Conservation (phyloP, 2,113 vertebrate genomes). For the Salvelinus alpinus region DNA sequence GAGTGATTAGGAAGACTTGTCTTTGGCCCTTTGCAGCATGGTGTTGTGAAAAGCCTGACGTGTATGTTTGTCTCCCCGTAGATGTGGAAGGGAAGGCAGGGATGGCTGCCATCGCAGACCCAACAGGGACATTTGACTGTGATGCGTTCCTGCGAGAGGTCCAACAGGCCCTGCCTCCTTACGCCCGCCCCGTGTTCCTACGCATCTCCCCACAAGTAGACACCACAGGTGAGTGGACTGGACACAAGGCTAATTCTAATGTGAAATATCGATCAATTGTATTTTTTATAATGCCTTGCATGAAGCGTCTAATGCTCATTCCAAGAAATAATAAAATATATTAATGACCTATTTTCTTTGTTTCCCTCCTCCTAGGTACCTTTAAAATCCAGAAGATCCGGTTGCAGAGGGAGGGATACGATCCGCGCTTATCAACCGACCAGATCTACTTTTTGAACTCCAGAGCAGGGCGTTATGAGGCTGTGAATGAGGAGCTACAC, state of each 20-base stretch:
- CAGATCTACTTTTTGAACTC: constrained; percentile 85
- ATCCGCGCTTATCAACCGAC: constrained; percentile 81
- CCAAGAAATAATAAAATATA: background rate
- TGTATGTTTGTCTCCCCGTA: constrained; percentile 39
- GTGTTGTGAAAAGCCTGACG: background rate
- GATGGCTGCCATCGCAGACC: constrained; percentile 87
- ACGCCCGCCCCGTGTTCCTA: constrained; percentile 88
- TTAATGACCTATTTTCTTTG: too few species aligned
- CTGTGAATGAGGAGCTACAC: constrained; percentile 75
- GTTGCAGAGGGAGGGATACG: constrained; percentile 83
- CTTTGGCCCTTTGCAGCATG: background rate
- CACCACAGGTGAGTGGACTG: constrained; percentile 80
- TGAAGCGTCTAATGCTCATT: too few species aligned
- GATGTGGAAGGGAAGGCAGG: constrained; percentile 91
- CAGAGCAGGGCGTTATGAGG: constrained; percentile 76
- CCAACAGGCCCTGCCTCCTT: constrained; percentile 81
- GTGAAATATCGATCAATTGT: background rate
- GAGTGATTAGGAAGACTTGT: too few species aligned
- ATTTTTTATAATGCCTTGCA: background rate
- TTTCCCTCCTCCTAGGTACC: constrained; percentile 73
- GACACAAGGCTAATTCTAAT: background rate
- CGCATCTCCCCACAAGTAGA: constrained; percentile 85
- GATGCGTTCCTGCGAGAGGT: constrained; percentile 76
- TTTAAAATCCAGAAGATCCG: constrained; percentile 95
- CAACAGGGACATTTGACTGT: constrained; percentile 73